These are phyloP conservation scores for Rhipidura dahli DNA, from an alignment of 2,113 vertebrate species.

Conservation along the genomic window DNA sequence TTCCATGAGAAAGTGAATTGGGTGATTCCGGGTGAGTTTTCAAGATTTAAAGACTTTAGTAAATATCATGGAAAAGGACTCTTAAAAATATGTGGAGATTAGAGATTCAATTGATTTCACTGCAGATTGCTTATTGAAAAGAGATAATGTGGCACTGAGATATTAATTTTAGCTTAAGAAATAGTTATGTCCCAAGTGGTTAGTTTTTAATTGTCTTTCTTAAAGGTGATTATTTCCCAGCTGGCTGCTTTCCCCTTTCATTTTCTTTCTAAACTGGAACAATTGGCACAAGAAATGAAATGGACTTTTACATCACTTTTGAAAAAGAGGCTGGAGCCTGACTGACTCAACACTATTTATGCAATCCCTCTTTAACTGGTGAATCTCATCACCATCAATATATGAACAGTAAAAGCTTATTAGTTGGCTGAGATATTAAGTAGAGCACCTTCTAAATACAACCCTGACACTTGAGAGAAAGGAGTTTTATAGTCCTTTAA, in stretches of 20 bases:
- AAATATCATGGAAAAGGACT: not conserved
- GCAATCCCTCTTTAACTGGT: not conserved
- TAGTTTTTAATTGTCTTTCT: not conserved
- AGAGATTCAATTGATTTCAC: not conserved
- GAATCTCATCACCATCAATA: not conserved
- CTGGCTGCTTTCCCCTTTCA: not conserved
- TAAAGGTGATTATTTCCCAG: not conserved
- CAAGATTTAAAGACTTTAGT: not conserved
- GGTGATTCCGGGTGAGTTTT: not conserved
- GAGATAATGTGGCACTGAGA: not conserved
- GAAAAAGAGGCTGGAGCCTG: not conserved
- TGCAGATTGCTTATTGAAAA: not conserved
- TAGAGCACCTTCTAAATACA: not conserved
- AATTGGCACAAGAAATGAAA: not conserved
- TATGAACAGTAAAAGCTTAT: slow-evolving; percentile 5
- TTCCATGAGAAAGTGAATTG: not conserved
- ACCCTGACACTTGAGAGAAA: not conserved
- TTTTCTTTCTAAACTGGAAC: not conserved
- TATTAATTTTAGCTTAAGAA: not conserved
- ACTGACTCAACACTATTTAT: not conserved
- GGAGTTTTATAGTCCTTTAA: not conserved
- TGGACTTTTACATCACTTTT: not conserved
- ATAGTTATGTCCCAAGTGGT: not conserved
- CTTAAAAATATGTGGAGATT: not conserved
- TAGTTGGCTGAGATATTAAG: not conserved